Percentiles rank a stretch among this genome's conserved stretches.
phyloP scores from a whole-genome alignment of 2,113 vertebrate genomes.

The Caloenas nicobarica region DNA sequence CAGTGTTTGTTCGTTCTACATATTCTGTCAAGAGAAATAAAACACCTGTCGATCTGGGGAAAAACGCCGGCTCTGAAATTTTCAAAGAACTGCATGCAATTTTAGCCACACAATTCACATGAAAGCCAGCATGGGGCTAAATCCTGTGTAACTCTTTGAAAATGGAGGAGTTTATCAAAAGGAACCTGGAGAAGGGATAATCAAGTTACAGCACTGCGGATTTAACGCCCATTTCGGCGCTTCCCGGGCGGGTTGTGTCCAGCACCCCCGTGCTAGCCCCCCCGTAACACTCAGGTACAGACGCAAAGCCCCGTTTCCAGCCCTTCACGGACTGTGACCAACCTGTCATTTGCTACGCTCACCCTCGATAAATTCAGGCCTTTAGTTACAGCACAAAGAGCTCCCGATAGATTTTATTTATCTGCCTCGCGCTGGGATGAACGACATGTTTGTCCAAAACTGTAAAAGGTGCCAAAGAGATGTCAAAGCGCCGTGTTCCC shows the following conservation, averaged over 20 bases:
- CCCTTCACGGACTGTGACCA: slow-evolving; percentile 46
- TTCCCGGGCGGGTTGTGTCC: not conserved
- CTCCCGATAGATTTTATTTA: slow-evolving; percentile 60
- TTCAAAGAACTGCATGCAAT: slow-evolving; percentile 14
- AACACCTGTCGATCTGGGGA: slow-evolving; percentile 35
- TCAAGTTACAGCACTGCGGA: slow-evolving; percentile 37
- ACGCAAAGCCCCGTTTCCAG: slow-evolving; percentile 47
- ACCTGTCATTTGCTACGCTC: slow-evolving; percentile 46
- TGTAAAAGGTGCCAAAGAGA: not conserved
- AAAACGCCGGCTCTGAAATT: not conserved
- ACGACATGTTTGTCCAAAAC: slow-evolving; percentile 28
- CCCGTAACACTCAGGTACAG: not conserved
- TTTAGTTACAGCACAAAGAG: slow-evolving; percentile 60
- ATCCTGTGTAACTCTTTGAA: slow-evolving; percentile 59
- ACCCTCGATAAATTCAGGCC: slow-evolving; percentile 27
- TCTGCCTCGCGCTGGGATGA: slow-evolving; percentile 42
- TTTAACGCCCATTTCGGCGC: not conserved
- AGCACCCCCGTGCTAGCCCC: not conserved
- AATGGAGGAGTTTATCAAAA: slow-evolving; percentile 43
- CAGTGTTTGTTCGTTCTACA: slow-evolving; percentile 2
- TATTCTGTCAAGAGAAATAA: slow-evolving; percentile 55
- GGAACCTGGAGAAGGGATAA: slow-evolving; percentile 36
- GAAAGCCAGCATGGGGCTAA: slow-evolving; percentile 12
- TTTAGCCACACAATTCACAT: slow-evolving; percentile 4
- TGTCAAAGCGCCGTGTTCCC: not conserved